Evolutionary conservation across 92 coral and sea anemone genomes (phyloP).

Genomic region (Palythoa caribaeorum): DNA sequence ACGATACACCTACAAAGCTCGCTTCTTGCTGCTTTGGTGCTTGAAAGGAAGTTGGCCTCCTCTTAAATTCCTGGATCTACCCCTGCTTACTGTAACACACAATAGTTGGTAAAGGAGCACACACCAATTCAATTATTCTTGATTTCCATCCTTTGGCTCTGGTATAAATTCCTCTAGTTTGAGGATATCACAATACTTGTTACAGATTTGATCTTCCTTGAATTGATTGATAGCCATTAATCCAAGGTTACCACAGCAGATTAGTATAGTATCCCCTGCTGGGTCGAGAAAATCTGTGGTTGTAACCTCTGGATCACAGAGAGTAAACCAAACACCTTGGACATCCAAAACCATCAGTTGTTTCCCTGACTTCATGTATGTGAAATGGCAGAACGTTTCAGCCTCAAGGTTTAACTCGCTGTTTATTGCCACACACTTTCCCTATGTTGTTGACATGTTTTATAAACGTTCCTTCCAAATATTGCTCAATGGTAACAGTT

Average conservation of each 20-base stretch:
- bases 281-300: constrained; percentile 29
- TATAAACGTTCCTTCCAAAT: neutral
- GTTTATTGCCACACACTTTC: constrained; percentile 38
- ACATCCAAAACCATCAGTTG: constrained; percentile 55
- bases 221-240: constrained; percentile 54
- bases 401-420: constrained; percentile 34
- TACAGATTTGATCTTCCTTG: constrained; percentile 55
- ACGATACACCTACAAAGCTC: too few relatives aligned
- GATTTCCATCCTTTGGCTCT: constrained; percentile 40
- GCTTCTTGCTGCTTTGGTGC: too few relatives aligned
- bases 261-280: constrained; percentile 13
- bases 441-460: constrained; percentile 78
- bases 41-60: too few relatives aligned
- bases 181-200: constrained; percentile 50
- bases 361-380: too few relatives aligned
- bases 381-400: too few relatives aligned
- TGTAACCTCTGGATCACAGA: constrained; percentile 50
- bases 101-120: constrained; percentile 30
- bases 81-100: too few relatives aligned
- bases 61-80: too few relatives aligned
- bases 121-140: constrained; percentile 18
- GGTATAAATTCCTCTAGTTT: constrained; percentile 36
- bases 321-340: constrained; percentile 40
- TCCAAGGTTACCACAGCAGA: constrained; percentile 70
- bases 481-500: constrained; percentile 6